Evolutionary conservation across 64 coral and sea anemone species (phyloP).

Genomic region (Stylophora pistillata): DNA sequence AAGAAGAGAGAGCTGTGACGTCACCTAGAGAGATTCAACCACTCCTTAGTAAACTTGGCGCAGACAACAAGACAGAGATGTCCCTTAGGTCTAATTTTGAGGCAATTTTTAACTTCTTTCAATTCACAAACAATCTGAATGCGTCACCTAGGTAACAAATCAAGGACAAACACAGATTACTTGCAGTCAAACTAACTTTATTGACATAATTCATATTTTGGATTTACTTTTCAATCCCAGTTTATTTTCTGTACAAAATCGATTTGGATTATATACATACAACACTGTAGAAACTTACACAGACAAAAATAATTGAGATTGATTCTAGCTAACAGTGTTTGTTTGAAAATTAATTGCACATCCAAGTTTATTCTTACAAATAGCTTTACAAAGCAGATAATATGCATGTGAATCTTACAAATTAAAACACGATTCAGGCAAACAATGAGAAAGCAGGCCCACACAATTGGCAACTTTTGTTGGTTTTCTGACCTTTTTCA

Average conservation of each 20-base stretch:
- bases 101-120: too few species aligned
- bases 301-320: constrained; percentile 1
- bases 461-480: neutral
- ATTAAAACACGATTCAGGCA: neutral
- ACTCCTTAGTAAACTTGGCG: too few species aligned
- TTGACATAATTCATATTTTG: neutral
- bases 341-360: neutral
- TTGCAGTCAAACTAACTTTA: neutral
- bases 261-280: neutral
- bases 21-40: too few species aligned
- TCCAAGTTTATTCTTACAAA: neutral
- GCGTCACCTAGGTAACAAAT: neutral
- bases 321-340: neutral
- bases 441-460: neutral
- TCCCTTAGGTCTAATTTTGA: too few species aligned
- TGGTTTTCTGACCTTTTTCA: neutral
- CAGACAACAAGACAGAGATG: too few species aligned
- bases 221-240: neutral
- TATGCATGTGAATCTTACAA: neutral
- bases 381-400: neutral
- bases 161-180: neutral
- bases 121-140: too few species aligned
- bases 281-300: neutral
- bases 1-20: too few species aligned
- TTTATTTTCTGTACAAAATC: constrained; percentile 21